phyloP scores from a whole-genome alignment of 2,113 vertebrate species.

The Microtus montanus region DNA sequence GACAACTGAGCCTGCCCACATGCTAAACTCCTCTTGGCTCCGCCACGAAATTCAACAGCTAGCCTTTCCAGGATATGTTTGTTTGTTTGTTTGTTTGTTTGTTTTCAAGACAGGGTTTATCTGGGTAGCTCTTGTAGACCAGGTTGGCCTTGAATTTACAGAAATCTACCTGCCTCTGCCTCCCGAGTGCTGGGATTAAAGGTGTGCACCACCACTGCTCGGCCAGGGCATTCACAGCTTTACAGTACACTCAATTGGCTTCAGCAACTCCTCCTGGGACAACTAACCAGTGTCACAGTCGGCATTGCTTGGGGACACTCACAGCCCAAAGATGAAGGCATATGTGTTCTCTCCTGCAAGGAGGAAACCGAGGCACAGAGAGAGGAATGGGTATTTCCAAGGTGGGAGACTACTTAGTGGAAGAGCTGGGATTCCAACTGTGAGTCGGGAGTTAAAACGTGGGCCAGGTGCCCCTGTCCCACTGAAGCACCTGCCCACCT shows the following conservation, averaged over 20 bases:
- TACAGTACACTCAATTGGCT: accelerated
- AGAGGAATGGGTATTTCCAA: neutral
- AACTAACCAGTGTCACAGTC: neutral
- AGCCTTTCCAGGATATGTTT: neutral
- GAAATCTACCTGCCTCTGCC: too few relatives aligned
- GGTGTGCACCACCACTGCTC: too few relatives aligned
- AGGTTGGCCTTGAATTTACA: too few relatives aligned
- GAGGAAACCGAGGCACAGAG: slow-evolving; percentile 4
- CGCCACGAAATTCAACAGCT: neutral
- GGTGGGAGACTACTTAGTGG: neutral
- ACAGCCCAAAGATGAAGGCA: neutral
- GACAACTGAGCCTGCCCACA: neutral
- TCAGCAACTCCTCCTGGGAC: neutral
- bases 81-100: too few relatives aligned
- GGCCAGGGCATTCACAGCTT: neutral
- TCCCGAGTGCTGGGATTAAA: too few relatives aligned
- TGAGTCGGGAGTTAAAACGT: neutral
- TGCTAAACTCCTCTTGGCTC: neutral
- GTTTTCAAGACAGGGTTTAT: too few relatives aligned
- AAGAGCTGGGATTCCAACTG: neutral
- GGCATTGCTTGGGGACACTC: neutral
- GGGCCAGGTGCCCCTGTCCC: neutral
- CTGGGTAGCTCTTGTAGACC: too few relatives aligned
- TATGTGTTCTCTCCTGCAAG: neutral
- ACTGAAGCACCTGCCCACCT: neutral